Conservation (phyloP, 2,888 invertebrate species). For the Erebia ligea region DNA sequence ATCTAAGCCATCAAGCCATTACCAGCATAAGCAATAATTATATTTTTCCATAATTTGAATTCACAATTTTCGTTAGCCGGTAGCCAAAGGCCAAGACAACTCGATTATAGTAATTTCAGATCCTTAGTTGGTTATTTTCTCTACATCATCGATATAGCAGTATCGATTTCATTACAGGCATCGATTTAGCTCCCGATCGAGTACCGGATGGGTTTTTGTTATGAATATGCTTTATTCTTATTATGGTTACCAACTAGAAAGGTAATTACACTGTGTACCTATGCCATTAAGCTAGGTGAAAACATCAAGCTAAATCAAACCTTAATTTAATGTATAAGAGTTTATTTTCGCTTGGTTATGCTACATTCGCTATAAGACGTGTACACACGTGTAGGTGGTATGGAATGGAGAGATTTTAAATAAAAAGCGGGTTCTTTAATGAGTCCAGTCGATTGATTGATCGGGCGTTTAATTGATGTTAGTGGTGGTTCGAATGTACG, state of each 20-base stretch:
- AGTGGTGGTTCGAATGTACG: conserved; percentile 44
- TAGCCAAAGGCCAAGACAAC: conserved; percentile 34
- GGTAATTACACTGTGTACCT: conserved; percentile 63
- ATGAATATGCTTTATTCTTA: conserved; percentile 56
- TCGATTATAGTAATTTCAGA: conserved; percentile 72
- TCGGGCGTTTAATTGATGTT: conserved; percentile 54
- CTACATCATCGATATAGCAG: conserved; percentile 58
- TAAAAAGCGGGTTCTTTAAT: conserved; percentile 52
- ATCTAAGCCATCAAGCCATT: conserved; percentile 12
- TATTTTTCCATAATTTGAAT: conserved; percentile 24
- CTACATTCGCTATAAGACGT: conserved; percentile 33
- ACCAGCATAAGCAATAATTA: conserved; percentile 9
- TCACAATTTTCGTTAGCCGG: conserved; percentile 46
- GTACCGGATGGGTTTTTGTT: conserved; percentile 70
- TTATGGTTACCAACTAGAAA: conserved; percentile 61
- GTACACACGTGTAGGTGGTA: conserved; percentile 50
- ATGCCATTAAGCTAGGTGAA: conserved; percentile 38
- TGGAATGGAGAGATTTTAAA: conserved; percentile 50
- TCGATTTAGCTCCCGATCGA: conserved; percentile 62
- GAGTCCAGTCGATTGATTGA: conserved; percentile 53
- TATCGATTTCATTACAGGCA: conserved; percentile 76
- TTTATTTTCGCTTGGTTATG: conserved; percentile 13
- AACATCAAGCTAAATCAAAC: conserved; percentile 11
- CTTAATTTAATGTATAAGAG: conserved; percentile 5
- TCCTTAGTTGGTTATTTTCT: conserved; percentile 62